Base-by-base conservation (phyloP, 2,113 vertebrate species). In the Laterallus jamaicensis region DNA sequence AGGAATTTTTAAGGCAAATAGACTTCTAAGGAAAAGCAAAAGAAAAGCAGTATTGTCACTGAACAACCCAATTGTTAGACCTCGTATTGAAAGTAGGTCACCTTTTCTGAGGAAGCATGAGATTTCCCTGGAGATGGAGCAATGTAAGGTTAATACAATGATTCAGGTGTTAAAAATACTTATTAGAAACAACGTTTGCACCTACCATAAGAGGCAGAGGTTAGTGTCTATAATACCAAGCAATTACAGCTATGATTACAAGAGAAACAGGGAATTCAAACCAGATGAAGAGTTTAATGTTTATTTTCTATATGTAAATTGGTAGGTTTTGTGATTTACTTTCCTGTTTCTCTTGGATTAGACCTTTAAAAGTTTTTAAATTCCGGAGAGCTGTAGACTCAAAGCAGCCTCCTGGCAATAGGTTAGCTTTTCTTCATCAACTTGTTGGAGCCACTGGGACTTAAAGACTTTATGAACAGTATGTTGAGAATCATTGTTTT, bases 111-210 rank as follows among this genome's bases (percentile, higher is more conserved):
- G 22, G 16, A 29, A 86, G 56, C 17, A 78, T 78, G 39, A 81
- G 47, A 76, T 94, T 93, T 80, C 79, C 68, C 79, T 82, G 58
- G 74, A 97, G 42, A 93, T 73, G 66, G 54, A 92, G 28, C 14
- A 88, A 59, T 76, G 3, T 62, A 83, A 90, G 55, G 55, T 82
- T 91, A 78, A 85, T 62, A 19, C 39, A 90, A 68, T 42, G 31
- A 87, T 62, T 93, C 58, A 52, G 14, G 12, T 77, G 42, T 85
- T 86, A 69, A 90, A 92, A 91, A 67, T 69, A 29, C 19, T 66
- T 73, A 71, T 16, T 81, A 52, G 44, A 64, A 87, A 62, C 66
- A 26, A 58, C 79, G 15, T 78, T 91, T 63, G 5, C 11, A 44
- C 21, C 13, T 56, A 17, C 80, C 86, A 77, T 15, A 22, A 42